A percentile compares a stretch with the other conserved stretches of the same genome.
These are phyloP conservation scores for Jacana jacana DNA, from an alignment of 2,113 vertebrate species.

Conservation along the genomic window DNA sequence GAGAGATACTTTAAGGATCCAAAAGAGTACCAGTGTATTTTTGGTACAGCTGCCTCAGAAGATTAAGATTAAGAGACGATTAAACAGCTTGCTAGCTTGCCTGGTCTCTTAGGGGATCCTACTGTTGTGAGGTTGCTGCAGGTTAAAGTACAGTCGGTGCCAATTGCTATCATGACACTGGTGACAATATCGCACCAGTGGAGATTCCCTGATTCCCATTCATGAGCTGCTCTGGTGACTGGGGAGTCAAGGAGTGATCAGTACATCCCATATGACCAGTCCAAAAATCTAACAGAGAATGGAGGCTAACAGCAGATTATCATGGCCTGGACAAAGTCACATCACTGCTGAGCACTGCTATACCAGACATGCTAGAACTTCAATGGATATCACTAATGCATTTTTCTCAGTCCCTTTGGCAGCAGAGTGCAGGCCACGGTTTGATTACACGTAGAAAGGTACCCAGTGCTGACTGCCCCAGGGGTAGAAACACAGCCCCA, in stretches of 20 bases:
- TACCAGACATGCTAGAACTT: background rate
- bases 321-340: background rate
- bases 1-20: background rate
- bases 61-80: too few species aligned
- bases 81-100: background rate
- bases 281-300: background rate
- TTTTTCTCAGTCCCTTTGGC: background rate
- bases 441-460: background rate
- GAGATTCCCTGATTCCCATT: background rate
- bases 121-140: background rate
- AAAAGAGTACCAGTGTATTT: background rate
- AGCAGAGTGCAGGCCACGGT: background rate
- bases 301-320: background rate
- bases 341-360: background rate
- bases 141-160: background rate
- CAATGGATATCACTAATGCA: background rate
- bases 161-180: background rate
- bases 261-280: too few species aligned
- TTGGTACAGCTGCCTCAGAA: background rate
- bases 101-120: background rate
- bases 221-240: background rate
- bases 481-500: background rate
- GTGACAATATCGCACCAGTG: background rate
- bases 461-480: background rate
- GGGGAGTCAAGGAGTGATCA: background rate